Base-by-base conservation (phyloP, 2,113 vertebrate genomes). In the Etia nguti region DNA sequence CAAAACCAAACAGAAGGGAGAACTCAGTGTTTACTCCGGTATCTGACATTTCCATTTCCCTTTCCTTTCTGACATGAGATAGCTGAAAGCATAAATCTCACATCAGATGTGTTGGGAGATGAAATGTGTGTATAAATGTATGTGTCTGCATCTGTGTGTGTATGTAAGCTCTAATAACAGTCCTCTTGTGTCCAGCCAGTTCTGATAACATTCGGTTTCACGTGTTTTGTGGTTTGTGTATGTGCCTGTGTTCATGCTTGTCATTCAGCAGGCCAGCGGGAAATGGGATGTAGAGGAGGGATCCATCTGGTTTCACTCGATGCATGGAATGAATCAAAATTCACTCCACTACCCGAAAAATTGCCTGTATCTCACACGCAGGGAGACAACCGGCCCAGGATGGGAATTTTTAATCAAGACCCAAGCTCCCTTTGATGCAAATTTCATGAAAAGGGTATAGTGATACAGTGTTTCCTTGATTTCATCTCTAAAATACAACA, bases 221-320 rank as follows among this genome's bases (percentile, higher is more conserved):
- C 24, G 52, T 48, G 24, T 48, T 73, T 43, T 5, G 0, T 4
- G 12, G n/a, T 70, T 73, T 73, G 68, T 73, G 41, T 57, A 1
- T 48, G 84, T 7, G 50, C 55, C 36, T 3, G 50, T 73, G 50
- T 50, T 20, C 22, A n/a, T 46, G 11, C 46, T 59, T 80, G 82
- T 83, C 79, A 65, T 24, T 68, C 81, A 81, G 34, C 77, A 2
- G 10, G 31, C 48, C 81, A 2, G 56, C n/a, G n/a, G 83, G 80
- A 59, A 62, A 52, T 16, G 56, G 12, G 82, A 80, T 75, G 59
- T 16, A 59, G 80, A 18, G 62, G 56, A 55, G 86, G 80, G 83
- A 84, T 86, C 80, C 88, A 86, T 92, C 86, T 92, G 91, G 43
- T 83, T 79, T 82, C 10, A 81, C 80, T 70, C 1, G 31, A 88